Evolutionary conservation across 2,113 vertebrate genomes (phyloP).

Genomic region (Melanocharis versteri): DNA sequence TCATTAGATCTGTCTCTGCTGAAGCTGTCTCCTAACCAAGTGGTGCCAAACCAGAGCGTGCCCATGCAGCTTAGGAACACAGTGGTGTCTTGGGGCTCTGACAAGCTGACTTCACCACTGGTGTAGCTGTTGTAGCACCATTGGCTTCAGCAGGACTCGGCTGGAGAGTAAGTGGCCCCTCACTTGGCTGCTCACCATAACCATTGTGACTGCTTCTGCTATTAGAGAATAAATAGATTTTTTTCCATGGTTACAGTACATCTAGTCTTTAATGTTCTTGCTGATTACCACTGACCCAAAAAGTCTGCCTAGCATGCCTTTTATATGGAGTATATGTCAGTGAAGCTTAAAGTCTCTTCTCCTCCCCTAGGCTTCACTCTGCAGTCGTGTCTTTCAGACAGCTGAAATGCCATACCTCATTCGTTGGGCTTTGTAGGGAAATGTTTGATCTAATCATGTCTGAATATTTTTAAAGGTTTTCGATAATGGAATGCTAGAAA

Average conservation of each 20-base stretch:
- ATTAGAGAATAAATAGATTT: constrained; percentile 21
- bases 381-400: constrained; percentile 51
- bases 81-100: not conserved
- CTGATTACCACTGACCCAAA: constrained; percentile 69
- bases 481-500: not conserved
- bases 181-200: constrained; percentile 4
- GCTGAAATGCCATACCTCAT: constrained; percentile 61
- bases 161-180: constrained; percentile 3
- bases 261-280: constrained; percentile 57
- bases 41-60: rapidly evolving
- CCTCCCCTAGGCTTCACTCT: constrained; percentile 55
- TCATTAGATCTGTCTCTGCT: not conserved
- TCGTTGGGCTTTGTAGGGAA: constrained; percentile 22
- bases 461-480: constrained; percentile 63
- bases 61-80: not conserved
- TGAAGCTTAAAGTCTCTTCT: constrained; percentile 67
- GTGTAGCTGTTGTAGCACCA: not conserved
- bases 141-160: not conserved
- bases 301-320: constrained; percentile 59
- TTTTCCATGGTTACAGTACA: constrained; percentile 43
- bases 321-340: constrained; percentile 57
- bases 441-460: constrained; percentile 61
- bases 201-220: constrained; percentile 38
- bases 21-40: not conserved
- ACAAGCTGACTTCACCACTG: not conserved